Evolutionary conservation across 2,888 invertebrate genomes (phyloP), one percentile per base, ranked within the genome.

Genomic region (Epicampocera succincta): DNA sequence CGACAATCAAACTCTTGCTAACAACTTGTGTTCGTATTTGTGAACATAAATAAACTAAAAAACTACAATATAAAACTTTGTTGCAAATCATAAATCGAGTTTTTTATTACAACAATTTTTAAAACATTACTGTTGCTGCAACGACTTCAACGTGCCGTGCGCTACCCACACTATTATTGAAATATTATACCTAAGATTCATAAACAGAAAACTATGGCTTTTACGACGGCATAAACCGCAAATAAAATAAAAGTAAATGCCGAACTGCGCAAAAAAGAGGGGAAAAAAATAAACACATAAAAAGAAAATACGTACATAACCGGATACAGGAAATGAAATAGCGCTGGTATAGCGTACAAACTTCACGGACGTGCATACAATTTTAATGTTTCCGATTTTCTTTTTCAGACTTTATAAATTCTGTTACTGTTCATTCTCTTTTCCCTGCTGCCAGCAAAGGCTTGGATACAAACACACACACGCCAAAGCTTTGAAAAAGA

Each of bases 391-490:
- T 84, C 73, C 81, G 78, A 78, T 83, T 83, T 83, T 82, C 54
- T 71, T 81, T 68, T 80, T 48, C 46, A 69, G 71, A 79, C 83
- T 84, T 52, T 74, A 83, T 83, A 80, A 84, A 84, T 83, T 60
- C 65, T 48, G 48, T 50, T 58, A 50, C 25, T 54, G 12, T 86
- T 86, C 86, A 85, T 87, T 87, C 85, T 86, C 86, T 29, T 48
- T 13, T 11, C n/a, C n/a, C 33, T 68, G 11, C 12, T 40, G 8
- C 54, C 15, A 21, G 12, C 21, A 44, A 38, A 11, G n/a, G 21
- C 6, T 11, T 21, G 17, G 13, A 40, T 42, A 6, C 40, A 54
- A 52, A 38, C 50, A 63, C 13, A 75, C 17, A 13, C 17, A 52
- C 8, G 11, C 11, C 33, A 48, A 33, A 58, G 21, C 21, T 33